phyloP scores from a whole-genome alignment of 2,797 vertebrate species.

The Xenentodon cancila region DNA sequence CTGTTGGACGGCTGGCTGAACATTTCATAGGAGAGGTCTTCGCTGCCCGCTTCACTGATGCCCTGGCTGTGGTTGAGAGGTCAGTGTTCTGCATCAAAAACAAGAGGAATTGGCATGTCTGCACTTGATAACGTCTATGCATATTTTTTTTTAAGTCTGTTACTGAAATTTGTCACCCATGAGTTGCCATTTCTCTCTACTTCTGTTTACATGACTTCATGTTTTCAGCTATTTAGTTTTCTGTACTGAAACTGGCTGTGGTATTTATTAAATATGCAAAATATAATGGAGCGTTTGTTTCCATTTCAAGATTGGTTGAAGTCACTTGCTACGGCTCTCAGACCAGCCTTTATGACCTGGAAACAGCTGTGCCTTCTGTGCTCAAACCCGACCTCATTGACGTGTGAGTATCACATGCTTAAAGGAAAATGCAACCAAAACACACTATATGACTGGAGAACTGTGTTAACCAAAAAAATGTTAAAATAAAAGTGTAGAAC shows the following conservation, averaged over 20 bases:
- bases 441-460: background rate
- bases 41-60: constrained; percentile 90
- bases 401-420: constrained; percentile 87
- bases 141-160: background rate
- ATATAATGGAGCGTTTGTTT: constrained; percentile 22
- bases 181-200: background rate
- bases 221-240: background rate
- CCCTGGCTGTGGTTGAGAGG: constrained; percentile 95
- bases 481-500: constrained; percentile 1
- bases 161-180: background rate
- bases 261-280: background rate
- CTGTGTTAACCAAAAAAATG: too few species aligned
- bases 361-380: constrained; percentile 96
- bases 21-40: constrained; percentile 96
- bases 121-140: background rate
- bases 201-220: background rate
- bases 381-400: constrained; percentile 97
- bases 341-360: constrained; percentile 95
- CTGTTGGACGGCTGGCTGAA: constrained; percentile 92
- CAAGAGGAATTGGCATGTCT: too few species aligned
- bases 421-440: background rate
- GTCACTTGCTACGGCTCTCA: constrained; percentile 95
- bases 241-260: background rate
- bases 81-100: constrained; percentile 58
- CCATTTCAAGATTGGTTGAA: constrained; percentile 88